phyloP scores from a whole-genome alignment of 2,797 vertebrate species.

The Glossophaga mutica region DNA sequence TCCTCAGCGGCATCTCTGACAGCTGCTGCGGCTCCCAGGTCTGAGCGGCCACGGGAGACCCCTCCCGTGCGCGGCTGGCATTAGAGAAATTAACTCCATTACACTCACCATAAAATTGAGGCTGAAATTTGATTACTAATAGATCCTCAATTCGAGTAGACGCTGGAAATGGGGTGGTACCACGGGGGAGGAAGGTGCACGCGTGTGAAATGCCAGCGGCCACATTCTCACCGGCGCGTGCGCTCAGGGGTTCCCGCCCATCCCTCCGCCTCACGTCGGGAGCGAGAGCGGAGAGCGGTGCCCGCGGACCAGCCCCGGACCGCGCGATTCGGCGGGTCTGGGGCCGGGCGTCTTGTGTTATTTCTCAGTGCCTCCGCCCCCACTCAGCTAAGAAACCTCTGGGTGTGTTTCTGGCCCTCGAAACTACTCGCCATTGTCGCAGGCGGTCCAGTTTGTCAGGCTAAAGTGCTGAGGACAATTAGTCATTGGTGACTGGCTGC shows the following conservation, averaged over 20 bases:
- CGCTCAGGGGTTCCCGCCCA: not conserved
- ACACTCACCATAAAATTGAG: conserved; percentile 86
- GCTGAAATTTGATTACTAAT: conserved; percentile 86
- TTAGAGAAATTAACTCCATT: conserved; percentile 87
- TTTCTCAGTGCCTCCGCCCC: conserved; percentile 2
- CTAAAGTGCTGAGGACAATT: conserved; percentile 77
- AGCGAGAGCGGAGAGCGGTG: conserved; percentile 31
- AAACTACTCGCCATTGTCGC: conserved; percentile 52
- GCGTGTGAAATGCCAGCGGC: not conserved
- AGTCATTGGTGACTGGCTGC: conserved; percentile 77
- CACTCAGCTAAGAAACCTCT: not conserved
- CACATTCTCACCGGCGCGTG: not conserved
- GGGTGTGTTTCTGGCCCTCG: conserved; percentile 53
- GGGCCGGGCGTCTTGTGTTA: not conserved
- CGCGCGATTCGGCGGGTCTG: not conserved
- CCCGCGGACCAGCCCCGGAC: not conserved
- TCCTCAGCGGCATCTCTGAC: conserved; percentile 86
- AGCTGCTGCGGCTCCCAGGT: conserved; percentile 85
- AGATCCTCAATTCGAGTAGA: conserved; percentile 74
- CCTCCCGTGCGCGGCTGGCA: conserved; percentile 82
- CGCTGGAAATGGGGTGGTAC: not conserved
- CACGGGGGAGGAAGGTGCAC: not conserved
- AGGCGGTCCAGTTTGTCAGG: conserved; percentile 68
- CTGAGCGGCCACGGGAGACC: conserved; percentile 79
- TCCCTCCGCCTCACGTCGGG: not conserved